These are phyloP conservation scores for Agelaius tricolor DNA, from an alignment of 2,113 vertebrate genomes.

Conservation along the genomic window DNA sequence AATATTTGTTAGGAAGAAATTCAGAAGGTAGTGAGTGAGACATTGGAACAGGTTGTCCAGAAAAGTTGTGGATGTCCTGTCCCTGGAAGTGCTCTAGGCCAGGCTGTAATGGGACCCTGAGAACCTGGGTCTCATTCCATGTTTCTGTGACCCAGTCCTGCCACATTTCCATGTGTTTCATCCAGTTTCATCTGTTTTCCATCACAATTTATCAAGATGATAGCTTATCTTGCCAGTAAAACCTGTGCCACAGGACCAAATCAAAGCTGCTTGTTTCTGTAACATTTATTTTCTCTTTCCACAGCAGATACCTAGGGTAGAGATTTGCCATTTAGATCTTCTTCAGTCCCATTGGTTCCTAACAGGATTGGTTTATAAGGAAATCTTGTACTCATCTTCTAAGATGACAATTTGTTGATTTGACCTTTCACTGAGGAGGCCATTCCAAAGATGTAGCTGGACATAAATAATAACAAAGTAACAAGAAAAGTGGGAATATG, in stretches of 20 bases:
- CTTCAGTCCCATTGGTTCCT: neutral
- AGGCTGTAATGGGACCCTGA: neutral
- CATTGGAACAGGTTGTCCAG: neutral
- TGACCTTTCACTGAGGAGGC: neutral
- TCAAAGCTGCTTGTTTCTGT: neutral
- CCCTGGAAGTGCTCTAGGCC: neutral
- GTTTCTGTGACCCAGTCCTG: neutral
- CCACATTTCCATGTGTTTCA: neutral
- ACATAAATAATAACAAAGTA: neutral
- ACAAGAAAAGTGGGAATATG: neutral
- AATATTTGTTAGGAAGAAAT: neutral
- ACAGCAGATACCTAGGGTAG: neutral
- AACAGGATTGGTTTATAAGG: neutral
- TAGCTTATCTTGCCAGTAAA: neutral
- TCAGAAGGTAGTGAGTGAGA: neutral
- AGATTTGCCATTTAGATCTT: neutral
- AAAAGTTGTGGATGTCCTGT: neutral
- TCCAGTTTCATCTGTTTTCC: neutral
- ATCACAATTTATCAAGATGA: neutral
- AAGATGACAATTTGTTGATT: neutral
- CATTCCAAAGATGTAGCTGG: neutral
- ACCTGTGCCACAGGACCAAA: neutral
- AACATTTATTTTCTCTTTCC: neutral
- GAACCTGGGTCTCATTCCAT: neutral
- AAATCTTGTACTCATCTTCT: neutral